Conservation (phyloP, 2,113 vertebrate genomes). For the Petrocephalus microphthalmus region DNA sequence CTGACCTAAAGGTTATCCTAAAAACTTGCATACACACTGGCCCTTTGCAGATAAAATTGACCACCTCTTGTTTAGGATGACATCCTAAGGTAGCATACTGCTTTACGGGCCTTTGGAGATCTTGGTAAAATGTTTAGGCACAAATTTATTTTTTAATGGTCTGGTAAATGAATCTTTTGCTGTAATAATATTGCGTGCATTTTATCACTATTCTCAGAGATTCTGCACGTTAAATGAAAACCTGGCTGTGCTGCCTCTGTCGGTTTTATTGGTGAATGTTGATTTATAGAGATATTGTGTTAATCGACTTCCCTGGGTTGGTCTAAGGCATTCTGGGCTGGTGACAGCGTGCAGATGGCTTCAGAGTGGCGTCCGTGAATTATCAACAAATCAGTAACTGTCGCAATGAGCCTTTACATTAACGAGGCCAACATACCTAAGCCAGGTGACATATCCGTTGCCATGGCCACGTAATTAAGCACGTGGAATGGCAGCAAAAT, state of each 20-base stretch:
- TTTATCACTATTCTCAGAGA: not conserved
- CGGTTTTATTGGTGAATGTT: not conserved
- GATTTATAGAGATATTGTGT: not conserved
- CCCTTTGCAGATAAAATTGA: no score
- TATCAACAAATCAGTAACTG: slow-evolving; percentile 23
- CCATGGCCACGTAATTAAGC: not conserved
- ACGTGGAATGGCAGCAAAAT: not conserved
- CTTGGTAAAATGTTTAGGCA: not conserved
- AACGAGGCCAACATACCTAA: not conserved
- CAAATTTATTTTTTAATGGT: not conserved
- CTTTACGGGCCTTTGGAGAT: not conserved
- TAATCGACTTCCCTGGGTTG: not conserved
- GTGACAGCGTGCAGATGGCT: not conserved
- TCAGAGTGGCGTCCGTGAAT: slow-evolving; percentile 19
- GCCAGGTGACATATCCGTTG: not conserved
- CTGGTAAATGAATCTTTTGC: not conserved
- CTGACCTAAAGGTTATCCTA: no score
- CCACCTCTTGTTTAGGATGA: not conserved
- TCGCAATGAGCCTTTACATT: not conserved
- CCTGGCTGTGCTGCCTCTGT: slow-evolving; percentile 1
- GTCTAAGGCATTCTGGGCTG: not conserved
- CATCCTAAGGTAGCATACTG: not conserved
- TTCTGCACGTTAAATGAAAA: not conserved
- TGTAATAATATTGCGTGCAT: not conserved
- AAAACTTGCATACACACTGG: no score